Evolutionary conservation across 2,113 vertebrate genomes (phyloP).

Genomic region (Barnardius zonarius): DNA sequence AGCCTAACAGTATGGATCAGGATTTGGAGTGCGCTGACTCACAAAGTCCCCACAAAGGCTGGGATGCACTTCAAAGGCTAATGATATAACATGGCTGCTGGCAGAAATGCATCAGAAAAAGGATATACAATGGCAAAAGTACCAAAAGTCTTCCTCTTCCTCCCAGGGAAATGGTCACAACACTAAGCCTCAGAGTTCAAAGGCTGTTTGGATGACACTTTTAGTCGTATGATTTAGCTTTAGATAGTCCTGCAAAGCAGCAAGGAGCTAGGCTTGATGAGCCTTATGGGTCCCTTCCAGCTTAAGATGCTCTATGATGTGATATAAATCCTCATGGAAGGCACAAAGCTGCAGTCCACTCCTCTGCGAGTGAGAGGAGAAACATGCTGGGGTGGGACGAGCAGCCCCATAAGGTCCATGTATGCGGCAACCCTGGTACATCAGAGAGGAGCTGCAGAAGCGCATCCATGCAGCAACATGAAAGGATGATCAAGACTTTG

Average conservation of each 20-base stretch:
- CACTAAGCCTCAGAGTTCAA: not conserved
- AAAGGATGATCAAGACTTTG: not conserved
- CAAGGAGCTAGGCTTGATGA: not conserved
- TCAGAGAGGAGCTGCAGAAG: not conserved
- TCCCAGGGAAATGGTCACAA: not conserved
- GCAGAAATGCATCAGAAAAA: not conserved
- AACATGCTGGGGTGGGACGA: not conserved
- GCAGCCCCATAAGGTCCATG: accelerated
- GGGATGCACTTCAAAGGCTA: not conserved
- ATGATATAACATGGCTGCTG: accelerated
- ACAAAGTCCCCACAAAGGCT: not conserved
- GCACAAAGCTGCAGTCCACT: not conserved
- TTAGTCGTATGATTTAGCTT: not conserved
- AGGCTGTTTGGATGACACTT: not conserved
- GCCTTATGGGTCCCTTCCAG: not conserved
- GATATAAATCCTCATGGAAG: not conserved
- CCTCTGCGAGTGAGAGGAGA: accelerated
- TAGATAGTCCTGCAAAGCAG: not conserved
- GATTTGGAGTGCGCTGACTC: not conserved
- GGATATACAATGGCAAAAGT: not conserved
- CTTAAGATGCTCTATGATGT: not conserved
- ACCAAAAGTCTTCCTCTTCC: not conserved
- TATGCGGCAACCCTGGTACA: accelerated
- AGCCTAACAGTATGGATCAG: accelerated
- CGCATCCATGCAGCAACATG: accelerated